Evolutionary conservation across 2,113 vertebrate species (phyloP).

Genomic region (Gobius niger): DNA sequence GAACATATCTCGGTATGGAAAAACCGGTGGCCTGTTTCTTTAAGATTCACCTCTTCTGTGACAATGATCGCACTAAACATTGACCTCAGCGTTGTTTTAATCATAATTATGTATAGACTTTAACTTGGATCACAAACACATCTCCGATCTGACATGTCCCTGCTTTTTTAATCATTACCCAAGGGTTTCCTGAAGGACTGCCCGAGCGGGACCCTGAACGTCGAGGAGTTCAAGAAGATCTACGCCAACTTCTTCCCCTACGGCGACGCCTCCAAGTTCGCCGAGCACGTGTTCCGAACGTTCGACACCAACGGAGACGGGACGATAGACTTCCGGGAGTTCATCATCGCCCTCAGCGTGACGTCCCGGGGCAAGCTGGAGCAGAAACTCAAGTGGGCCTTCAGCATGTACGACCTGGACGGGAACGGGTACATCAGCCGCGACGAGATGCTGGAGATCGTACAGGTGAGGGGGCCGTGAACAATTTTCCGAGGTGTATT

Average conservation of each 20-base stretch:
- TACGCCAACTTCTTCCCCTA: slow-evolving; percentile 99
- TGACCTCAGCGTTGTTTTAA: no score
- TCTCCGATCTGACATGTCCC: no score
- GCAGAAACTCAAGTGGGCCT: slow-evolving; percentile 99
- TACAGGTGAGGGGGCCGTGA: slow-evolving; percentile 90
- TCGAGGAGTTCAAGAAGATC: slow-evolving; percentile 99
- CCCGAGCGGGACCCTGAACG: slow-evolving; percentile 93
- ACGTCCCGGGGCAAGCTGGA: slow-evolving; percentile 96
- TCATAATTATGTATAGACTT: not conserved
- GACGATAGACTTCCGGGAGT: slow-evolving; percentile 99
- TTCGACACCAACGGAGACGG: slow-evolving; percentile 97
- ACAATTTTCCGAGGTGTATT: no score
- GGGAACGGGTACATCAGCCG: slow-evolving; percentile 99
- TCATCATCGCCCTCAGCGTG: slow-evolving; percentile 98
- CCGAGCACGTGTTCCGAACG: slow-evolving; percentile 97
- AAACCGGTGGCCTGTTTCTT: no score
- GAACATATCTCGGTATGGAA: no score
- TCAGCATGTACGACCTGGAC: slow-evolving; percentile 99
- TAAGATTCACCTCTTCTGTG: not conserved
- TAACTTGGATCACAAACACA: not conserved
- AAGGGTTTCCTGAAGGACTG: slow-evolving; percentile 98
- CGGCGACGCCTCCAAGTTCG: slow-evolving; percentile 96
- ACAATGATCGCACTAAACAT: not conserved
- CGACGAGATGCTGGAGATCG: slow-evolving; percentile 98
- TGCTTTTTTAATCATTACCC: not conserved